A percentile compares a stretch with the other conserved stretches of the same genome.
These are phyloP conservation scores for Montifringilla adamsi DNA, from an alignment of 2,113 vertebrate species.

Conservation along the genomic window DNA sequence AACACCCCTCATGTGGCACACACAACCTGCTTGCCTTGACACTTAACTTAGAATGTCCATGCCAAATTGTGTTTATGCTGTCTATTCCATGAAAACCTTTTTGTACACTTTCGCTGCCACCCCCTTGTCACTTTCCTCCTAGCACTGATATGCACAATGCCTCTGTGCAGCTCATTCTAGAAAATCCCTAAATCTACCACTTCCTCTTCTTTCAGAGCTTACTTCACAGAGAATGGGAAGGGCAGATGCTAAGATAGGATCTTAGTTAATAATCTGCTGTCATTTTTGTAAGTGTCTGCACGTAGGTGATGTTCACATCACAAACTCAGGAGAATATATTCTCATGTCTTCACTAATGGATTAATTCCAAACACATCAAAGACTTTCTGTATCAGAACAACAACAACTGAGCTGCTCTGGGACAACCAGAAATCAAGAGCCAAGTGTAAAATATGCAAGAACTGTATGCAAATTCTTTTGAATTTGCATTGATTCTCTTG, in stretches of 20 bases:
- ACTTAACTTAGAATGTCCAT: neutral
- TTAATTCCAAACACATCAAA: conserved; percentile 24
- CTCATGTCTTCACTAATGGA: neutral
- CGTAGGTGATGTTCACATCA: neutral
- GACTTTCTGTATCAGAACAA: neutral
- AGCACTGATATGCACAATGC: neutral
- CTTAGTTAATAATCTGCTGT: neutral
- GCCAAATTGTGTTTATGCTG: neutral
- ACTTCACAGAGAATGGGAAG: neutral
- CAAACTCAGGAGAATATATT: neutral
- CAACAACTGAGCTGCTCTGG: neutral
- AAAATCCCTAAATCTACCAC: neutral
- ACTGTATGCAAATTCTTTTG: neutral
- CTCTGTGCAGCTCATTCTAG: neutral
- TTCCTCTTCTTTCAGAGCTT: neutral
- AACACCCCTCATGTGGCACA: neutral
- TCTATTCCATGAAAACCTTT: neutral
- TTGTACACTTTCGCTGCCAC: accelerated
- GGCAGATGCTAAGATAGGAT: neutral
- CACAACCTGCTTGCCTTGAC: neutral
- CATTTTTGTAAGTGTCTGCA: neutral
- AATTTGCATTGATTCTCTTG: neutral
- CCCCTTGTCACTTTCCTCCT: neutral
- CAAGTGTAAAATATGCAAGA: neutral
- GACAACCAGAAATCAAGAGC: neutral